Conservation (phyloP, 2,888 invertebrate genomes). For the Marronus borbonicus region DNA sequence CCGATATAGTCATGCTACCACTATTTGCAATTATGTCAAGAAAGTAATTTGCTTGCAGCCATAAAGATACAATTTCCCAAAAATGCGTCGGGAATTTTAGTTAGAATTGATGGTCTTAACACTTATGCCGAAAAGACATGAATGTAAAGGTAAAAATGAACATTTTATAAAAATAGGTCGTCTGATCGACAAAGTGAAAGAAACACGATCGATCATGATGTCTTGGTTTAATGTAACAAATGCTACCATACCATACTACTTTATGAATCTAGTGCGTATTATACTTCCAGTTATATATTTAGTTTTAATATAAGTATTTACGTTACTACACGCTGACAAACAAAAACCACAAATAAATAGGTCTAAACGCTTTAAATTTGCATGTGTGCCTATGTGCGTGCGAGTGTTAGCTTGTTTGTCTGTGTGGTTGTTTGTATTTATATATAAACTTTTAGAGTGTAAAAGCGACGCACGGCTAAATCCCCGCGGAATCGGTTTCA, state of each 20-base stretch:
- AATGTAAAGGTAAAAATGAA: too few relatives aligned
- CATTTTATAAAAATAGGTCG: too few relatives aligned
- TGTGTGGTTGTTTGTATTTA: constrained; percentile 15
- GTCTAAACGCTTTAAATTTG: not conserved
- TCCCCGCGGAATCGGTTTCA: constrained; percentile 56
- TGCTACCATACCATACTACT: too few relatives aligned
- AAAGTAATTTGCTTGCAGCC: not conserved
- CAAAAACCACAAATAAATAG: not conserved
- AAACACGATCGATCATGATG: too few relatives aligned
- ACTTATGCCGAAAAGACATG: too few relatives aligned
- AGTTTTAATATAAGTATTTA: not conserved
- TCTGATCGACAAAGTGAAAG: too few relatives aligned
- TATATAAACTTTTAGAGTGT: constrained; percentile 38
- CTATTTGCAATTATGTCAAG: not conserved
- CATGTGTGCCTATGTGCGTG: constrained; percentile 11
- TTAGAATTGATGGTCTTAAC: not conserved
- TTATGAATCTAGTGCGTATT: too few relatives aligned
- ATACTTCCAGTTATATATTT: too few relatives aligned
- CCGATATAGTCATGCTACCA: constrained; percentile 59
- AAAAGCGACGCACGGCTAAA: constrained; percentile 45
- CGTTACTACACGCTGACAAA: not conserved
- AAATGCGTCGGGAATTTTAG: not conserved
- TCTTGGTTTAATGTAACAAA: too few relatives aligned
- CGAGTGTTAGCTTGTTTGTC: not conserved
- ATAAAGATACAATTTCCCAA: not conserved